Base-by-base conservation (phyloP, 2,113 vertebrate species). In the Ctenomys sociabilis region DNA sequence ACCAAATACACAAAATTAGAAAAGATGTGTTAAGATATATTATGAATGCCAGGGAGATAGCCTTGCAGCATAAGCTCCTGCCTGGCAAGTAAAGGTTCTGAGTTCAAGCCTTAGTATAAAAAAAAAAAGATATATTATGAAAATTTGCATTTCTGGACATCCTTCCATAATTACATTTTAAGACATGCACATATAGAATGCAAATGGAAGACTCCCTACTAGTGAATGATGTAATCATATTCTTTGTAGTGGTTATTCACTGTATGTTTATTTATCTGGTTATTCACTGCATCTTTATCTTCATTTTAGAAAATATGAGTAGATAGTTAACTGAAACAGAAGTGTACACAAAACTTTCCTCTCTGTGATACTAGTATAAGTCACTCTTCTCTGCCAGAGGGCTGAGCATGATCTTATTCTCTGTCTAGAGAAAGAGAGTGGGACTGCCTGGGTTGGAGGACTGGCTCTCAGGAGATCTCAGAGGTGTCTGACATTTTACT, bases 121-220 rank as follows among this genome's bases (percentile, higher is more conserved):
- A 54, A 54, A 54, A 54, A 54, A 54, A 54, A 54, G 43, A 87
- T 93, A 43, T 16, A 70, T 70, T 21, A 72, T 61, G 72, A 70
- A 90, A 91, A 90, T 94, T 40, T 72, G 77, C 77, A 90, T 92
- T 90, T 90, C 63, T 77, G 84, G 75, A 87, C 52, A 88, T 85
- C n/a, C 35, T 97, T 45, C 63, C 80, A 43, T 43, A 89, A 72
- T 45, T 45, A 19, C 32, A 81, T 57, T 75, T 97, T 80, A 72
- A 73, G 83, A 57, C 63, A 68, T 24, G 40, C 24, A 86, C 13
- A 57, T 40, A 61, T 59, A 43, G 2, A 70, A 37, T 30, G 37
- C 32, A 21, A 49, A 24, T 43, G 63, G 37, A 12, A 75, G 70
- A 61, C 43, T 90, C 26, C 12, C 0, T n/a, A 3, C 13, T 77